These are phyloP conservation scores for Drosophila nannoptera DNA, from an alignment of 1,140 invertebrate genomes.

Conservation along the genomic window DNA sequence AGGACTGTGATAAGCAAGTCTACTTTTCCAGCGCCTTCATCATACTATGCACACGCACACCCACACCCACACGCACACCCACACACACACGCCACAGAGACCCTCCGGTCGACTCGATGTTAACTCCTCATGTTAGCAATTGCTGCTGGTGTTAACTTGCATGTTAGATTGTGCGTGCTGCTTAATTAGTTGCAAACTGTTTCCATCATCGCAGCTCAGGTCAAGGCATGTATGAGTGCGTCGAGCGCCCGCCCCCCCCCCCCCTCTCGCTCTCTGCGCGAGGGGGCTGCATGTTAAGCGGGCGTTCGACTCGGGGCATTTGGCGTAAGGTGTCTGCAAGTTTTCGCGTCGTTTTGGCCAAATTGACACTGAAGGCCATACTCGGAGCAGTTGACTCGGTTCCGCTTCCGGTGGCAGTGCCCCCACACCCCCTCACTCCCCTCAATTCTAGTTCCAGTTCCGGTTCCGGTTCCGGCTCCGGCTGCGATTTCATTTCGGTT, in stretches of 20 bases:
- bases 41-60: constrained; percentile 24
- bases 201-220: constrained; percentile 57
- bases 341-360: constrained; percentile 41
- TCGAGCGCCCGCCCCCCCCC: not conserved
- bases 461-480: constrained; percentile 9
- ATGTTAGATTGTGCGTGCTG: constrained; percentile 76
- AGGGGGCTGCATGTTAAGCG: constrained; percentile 53
- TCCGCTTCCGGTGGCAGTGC: constrained; percentile 5
- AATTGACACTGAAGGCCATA: constrained; percentile 70
- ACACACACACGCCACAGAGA: not conserved
- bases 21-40: constrained; percentile 1
- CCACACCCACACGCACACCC: not conserved
- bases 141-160: constrained; percentile 67
- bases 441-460: no score
- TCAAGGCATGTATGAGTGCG: constrained; percentile 11
- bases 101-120: not conserved
- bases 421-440: no score
- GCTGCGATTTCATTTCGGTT: constrained; percentile 35
- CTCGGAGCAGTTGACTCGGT: constrained; percentile 29
- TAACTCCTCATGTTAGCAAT: constrained; percentile 1
- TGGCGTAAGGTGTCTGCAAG: constrained; percentile 43
- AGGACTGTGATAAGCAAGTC: constrained; percentile 31
- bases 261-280: not conserved
- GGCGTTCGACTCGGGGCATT: constrained; percentile 30
- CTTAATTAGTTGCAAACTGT: constrained; percentile 78